Percentiles rank a stretch among this genome's conserved stretches.
Conservation (phyloP, 2,797 vertebrate species). For the Nothura maculosa region DNA sequence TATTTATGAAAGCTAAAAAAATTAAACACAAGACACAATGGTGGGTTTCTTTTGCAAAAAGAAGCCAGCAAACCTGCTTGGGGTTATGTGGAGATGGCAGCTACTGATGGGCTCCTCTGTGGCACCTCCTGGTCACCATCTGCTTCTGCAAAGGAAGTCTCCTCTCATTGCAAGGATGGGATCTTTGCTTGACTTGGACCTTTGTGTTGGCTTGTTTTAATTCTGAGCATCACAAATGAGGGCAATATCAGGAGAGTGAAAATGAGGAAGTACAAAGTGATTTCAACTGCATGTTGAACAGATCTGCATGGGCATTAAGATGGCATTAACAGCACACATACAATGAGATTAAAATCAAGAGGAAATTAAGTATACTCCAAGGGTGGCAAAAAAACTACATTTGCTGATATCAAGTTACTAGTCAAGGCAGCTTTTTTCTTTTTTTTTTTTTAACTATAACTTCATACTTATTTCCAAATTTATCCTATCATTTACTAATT, state of each 20-base stretch:
- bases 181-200: not conserved
- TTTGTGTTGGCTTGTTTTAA: not conserved
- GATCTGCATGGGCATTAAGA: not conserved
- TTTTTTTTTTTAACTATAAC: slow-evolving; percentile 21
- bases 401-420: not conserved
- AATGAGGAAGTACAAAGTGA: not conserved
- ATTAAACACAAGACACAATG: not conserved
- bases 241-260: not conserved
- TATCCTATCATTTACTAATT: slow-evolving; percentile 69
- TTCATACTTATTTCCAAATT: slow-evolving; percentile 75
- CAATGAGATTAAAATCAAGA: not conserved
- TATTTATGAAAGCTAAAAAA: not conserved
- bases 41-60: not conserved
- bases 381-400: not conserved
- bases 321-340: not conserved
- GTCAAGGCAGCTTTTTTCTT: not conserved
- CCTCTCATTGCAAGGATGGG: not conserved
- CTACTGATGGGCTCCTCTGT: not conserved
- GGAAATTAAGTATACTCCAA: not conserved
- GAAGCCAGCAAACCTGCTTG: not conserved
- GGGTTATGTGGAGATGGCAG: not conserved
- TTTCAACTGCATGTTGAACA: not conserved
- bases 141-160: rapidly evolving
- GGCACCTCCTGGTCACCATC: not conserved
- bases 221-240: not conserved